Evolutionary conservation across 2,888 invertebrate genomes (phyloP).

Genomic region (Proisotoma minuta): DNA sequence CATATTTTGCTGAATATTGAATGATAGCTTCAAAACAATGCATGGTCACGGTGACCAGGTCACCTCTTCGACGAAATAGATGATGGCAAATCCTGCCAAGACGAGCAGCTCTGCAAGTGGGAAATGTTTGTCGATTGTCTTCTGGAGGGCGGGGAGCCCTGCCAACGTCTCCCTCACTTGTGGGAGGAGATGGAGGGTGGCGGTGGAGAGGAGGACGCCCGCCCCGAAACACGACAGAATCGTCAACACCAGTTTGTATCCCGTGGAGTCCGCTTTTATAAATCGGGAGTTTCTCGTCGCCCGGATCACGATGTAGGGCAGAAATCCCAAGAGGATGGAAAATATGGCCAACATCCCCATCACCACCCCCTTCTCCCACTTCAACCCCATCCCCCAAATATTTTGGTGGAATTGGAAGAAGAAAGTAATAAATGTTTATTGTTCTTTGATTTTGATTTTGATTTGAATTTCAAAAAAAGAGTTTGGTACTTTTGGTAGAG

Average conservation of each 20-base stretch:
- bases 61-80: slow-evolving; percentile 45
- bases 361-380: slow-evolving; percentile 40
- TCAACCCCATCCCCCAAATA: background rate
- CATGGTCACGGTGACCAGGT: no score
- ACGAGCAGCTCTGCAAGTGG: slow-evolving; percentile 42
- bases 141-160: slow-evolving; percentile 14
- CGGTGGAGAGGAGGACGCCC: slow-evolving; percentile 65
- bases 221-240: slow-evolving; percentile 72
- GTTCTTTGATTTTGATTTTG: background rate
- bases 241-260: slow-evolving; percentile 54
- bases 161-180: slow-evolving; percentile 58
- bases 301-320: slow-evolving; percentile 34
- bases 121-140: slow-evolving; percentile 37
- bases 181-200: slow-evolving; percentile 71
- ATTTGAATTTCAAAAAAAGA: no score
- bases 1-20: no score
- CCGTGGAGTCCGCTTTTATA: slow-evolving; percentile 16
- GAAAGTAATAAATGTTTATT: background rate
- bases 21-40: no score
- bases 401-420: background rate
- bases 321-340: slow-evolving; percentile 40
- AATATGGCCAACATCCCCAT: slow-evolving; percentile 39
- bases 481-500: no score
- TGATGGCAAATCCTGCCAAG: slow-evolving; percentile 41
- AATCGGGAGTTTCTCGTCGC: slow-evolving; percentile 17